Evolutionary conservation across 1,140 invertebrate species (phyloP), one percentile per base, ranked within the genome.

Genomic region (Oncopodura yosiiana): DNA sequence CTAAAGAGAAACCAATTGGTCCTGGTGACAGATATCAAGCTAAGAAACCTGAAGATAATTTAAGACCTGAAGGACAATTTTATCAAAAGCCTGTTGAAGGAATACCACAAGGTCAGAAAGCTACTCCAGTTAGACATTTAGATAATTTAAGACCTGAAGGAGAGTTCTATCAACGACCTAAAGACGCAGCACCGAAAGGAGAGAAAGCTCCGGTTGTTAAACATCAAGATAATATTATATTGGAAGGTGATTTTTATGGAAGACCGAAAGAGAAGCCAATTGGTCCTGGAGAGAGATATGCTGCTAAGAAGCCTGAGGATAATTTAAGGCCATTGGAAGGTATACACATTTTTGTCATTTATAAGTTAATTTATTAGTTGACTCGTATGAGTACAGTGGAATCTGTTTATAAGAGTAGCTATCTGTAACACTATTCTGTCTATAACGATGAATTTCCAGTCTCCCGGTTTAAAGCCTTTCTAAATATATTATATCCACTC

Each of bases 301-400:
- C 62, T 2, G 51, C 61, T 11, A 72, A 76, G 63, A 71, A 69
- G 32, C 72, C 75, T 3, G 78, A 77, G 65, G 77, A 81, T 60
- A 81, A 81, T 66, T 67, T 81, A 4, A 72, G 71, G 54, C 73
- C 74, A 0, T 78, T 81, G 61, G 74, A 73, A 6, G 69, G n/a
- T n/a, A n/a, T n/a, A n/a, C n/a, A n/a, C n/a, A n/a, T n/a, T n/a
- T n/a, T n/a, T n/a, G n/a, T n/a, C n/a, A n/a, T n/a, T n/a, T n/a
- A n/a, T n/a, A n/a, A n/a, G n/a, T n/a, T n/a, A n/a, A n/a, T n/a
- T n/a, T n/a, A n/a, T n/a, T n/a, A n/a, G n/a, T n/a, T n/a, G n/a
- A n/a, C n/a, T n/a, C n/a, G n/a, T n/a, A n/a, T n/a, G n/a, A n/a
- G n/a, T n/a, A n/a, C n/a, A n/a, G n/a, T n/a, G n/a, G n/a, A n/a